Evolutionary conservation across 2,797 vertebrate species (phyloP).

Genomic region (Xiphophorus birchmanni): DNA sequence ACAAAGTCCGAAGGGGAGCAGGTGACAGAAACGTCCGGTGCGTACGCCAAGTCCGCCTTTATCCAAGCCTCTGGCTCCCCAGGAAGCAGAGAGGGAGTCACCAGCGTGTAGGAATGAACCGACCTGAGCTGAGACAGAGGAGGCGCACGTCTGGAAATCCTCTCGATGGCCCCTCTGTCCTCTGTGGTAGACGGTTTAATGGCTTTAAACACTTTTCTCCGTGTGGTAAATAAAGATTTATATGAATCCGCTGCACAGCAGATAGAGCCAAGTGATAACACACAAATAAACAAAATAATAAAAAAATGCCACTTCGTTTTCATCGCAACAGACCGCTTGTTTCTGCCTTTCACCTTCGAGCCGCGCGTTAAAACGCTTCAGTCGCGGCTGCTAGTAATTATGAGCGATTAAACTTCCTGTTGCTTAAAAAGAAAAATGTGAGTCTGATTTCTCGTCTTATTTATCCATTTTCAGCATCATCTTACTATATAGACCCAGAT

Average conservation of each 20-base stretch:
- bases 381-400: slow-evolving; percentile 64
- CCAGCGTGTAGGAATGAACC: neutral
- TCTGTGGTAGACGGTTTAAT: neutral
- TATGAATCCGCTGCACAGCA: slow-evolving; percentile 11
- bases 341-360: slow-evolving; percentile 19
- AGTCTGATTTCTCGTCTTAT: neutral
- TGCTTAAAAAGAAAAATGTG: neutral
- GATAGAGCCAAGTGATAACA: slow-evolving; percentile 41
- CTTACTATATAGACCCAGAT: neutral
- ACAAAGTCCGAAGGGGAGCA: slow-evolving; percentile 68
- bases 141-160: neutral
- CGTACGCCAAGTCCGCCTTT: slow-evolving; percentile 14
- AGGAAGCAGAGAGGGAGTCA: neutral
- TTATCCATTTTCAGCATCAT: neutral
- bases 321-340: slow-evolving; percentile 51
- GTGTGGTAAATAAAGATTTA: slow-evolving; percentile 7
- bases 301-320: slow-evolving; percentile 54
- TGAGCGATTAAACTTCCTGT: neutral
- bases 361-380: slow-evolving; percentile 19
- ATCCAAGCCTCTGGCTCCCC: neutral
- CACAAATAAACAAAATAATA: slow-evolving; percentile 43
- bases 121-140: neutral
- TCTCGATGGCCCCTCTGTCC: neutral
- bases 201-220: slow-evolving; percentile 11
- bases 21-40: slow-evolving; percentile 70